Conservation (phyloP, 1,140 invertebrate species). For the Prorops nasuta region DNA sequence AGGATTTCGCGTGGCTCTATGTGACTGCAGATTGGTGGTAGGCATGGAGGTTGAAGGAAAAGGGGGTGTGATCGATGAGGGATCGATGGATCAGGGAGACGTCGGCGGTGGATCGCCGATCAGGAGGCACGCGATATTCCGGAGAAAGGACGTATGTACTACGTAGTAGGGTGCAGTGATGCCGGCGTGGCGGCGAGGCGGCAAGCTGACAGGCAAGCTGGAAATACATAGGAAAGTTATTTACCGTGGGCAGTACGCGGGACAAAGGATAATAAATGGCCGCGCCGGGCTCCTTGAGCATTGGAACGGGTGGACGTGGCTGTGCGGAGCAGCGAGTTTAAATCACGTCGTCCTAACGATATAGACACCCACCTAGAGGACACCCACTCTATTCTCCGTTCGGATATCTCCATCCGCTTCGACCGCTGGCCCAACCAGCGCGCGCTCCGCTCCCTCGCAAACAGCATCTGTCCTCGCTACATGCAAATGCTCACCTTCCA, state of each 20-base stretch:
- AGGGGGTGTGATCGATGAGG: neutral
- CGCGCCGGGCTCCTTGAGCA: slow-evolving; percentile 18
- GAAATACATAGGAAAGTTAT: slow-evolving; percentile 15
- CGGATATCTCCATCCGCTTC: neutral
- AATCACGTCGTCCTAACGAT: slow-evolving; percentile 19
- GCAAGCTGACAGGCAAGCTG: neutral
- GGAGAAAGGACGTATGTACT: too few species aligned
- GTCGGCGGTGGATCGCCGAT: slow-evolving; percentile 12
- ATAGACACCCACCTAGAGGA: neutral
- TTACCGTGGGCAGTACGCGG: slow-evolving; percentile 18
- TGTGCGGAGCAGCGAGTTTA: slow-evolving; percentile 23
- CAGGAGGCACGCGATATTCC: too few species aligned
- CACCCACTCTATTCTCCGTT: neutral
- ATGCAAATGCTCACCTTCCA: neutral
- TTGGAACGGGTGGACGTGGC: slow-evolving; percentile 22
- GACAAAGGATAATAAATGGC: slow-evolving; percentile 35
- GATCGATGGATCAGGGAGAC: neutral
- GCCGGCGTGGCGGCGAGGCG: too few species aligned
- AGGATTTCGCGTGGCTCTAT: too few species aligned
- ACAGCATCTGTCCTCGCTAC: neutral
- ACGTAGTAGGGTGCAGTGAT: too few species aligned
- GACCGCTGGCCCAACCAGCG: too few species aligned
- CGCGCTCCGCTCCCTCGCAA: neutral
- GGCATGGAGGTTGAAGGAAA: too few species aligned
- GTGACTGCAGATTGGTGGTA: too few species aligned